Evolutionary conservation across 1,140 invertebrate genomes (phyloP).

Genomic region (Drosophila parabipectinata): DNA sequence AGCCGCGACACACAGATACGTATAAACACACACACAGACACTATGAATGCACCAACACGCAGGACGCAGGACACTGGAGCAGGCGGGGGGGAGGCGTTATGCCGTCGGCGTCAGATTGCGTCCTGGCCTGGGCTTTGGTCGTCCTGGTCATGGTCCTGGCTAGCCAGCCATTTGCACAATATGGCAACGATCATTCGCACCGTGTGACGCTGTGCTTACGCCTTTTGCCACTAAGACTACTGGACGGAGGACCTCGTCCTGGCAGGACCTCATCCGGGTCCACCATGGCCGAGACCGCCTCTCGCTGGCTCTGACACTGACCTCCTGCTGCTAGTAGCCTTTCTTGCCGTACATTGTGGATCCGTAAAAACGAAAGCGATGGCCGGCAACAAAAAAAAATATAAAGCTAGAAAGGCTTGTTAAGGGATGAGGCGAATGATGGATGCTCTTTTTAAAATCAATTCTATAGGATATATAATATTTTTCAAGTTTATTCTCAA

Average conservation of each 20-base stretch:
- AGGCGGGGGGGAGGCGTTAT: background rate
- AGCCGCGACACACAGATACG: constrained; percentile 45
- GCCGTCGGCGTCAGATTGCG: constrained; percentile 45
- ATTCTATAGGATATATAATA: background rate
- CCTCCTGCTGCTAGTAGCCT: constrained; percentile 60
- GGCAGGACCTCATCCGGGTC: background rate
- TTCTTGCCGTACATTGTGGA: background rate
- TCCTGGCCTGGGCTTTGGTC: constrained; percentile 7
- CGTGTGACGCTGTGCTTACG: constrained; percentile 56
- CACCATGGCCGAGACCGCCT: background rate
- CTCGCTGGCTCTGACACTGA: constrained; percentile 35
- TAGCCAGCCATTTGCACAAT: constrained; percentile 70
- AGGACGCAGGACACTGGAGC: constrained; percentile 1
- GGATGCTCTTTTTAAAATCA: background rate
- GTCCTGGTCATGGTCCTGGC: constrained; percentile 5
- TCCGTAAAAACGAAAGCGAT: constrained; percentile 3
- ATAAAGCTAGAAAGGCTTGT: background rate
- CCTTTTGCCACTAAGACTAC: background rate
- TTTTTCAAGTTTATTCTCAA: too few species aligned
- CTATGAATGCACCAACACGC: constrained; percentile 10
- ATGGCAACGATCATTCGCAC: constrained; percentile 77
- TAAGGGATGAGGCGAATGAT: background rate
- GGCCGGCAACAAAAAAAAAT: background rate
- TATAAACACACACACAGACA: constrained; percentile 14
- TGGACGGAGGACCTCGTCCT: constrained; percentile 6